Evolutionary conservation across 1,140 invertebrate genomes (phyloP).

Genomic region (Philopotamus ludificatus): DNA sequence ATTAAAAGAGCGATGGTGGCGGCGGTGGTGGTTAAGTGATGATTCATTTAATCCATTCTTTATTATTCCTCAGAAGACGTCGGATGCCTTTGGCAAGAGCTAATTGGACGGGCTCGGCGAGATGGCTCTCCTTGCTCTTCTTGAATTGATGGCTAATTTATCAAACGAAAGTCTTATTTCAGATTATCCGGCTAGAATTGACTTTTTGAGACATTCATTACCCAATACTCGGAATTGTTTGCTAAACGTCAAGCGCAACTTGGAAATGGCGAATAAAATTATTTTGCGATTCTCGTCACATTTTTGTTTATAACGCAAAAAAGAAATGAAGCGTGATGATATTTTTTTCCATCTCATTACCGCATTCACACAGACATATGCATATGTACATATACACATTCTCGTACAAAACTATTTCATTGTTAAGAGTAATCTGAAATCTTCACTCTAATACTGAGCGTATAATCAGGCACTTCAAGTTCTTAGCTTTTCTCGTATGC

Average conservation of each 20-base stretch:
- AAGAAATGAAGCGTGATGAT: too few relatives aligned
- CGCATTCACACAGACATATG: too few relatives aligned
- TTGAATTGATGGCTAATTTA: slow-evolving; percentile 25
- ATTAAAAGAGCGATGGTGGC: slow-evolving; percentile 31
- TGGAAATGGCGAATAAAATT: too few relatives aligned
- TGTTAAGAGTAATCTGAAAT: background rate
- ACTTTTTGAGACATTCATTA: background rate
- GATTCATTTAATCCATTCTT: slow-evolving; percentile 39
- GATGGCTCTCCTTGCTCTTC: background rate
- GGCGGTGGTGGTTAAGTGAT: slow-evolving; percentile 22
- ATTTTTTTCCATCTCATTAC: too few relatives aligned
- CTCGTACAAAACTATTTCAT: background rate
- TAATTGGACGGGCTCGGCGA: slow-evolving; percentile 4
- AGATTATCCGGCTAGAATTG: background rate
- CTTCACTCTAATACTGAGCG: background rate
- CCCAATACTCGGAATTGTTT: background rate
- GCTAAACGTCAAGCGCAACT: too few relatives aligned
- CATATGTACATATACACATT: too few relatives aligned
- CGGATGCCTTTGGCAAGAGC: background rate
- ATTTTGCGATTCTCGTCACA: too few relatives aligned
- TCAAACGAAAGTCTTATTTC: slow-evolving; percentile 7
- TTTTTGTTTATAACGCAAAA: too few relatives aligned
- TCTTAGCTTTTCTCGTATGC: too few relatives aligned
- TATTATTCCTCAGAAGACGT: slow-evolving; percentile 15
- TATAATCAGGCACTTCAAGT: background rate